Evolutionary conservation across 2,797 vertebrate species (phyloP), one percentile per base, ranked within the genome.

Genomic region (Anniella stebbinsi): DNA sequence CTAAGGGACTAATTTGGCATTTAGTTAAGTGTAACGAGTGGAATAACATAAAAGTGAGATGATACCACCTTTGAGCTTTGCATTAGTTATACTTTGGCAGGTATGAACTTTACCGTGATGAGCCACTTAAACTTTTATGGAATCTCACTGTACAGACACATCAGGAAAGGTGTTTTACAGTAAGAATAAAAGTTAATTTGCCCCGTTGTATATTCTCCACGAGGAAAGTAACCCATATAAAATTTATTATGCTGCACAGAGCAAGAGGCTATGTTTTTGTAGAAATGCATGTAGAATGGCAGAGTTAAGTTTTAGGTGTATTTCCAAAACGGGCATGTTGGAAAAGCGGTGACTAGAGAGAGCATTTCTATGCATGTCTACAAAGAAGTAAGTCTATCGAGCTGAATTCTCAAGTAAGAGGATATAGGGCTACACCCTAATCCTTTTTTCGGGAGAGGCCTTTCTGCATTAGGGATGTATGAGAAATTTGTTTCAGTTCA

Each of bases 11-110:
- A 87, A 51, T 41, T 76, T 92, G 87, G 28, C 84, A 77, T 92
- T 80, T 92, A 91, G 88, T 80, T 91, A 88, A 92, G 12, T 91
- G 2, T 15, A n/a, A 90, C 87, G 73, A 36, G 4, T 85, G n/a
- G 70, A 0, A 5, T 85, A 93, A 91, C 4, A 72, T 23, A 70
- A 38, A 80, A 84, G 45, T 70, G 25, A 73, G 86, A 86, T 90
- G 60, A 73, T 78, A 93, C 92, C 1, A 9, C 91, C 88, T 93
- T 89, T 84, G 45, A 95, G 63, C 30, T 94, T 93, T 92, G 86
- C 25, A 83, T 92, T 87, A 82, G 2, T 66, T 80, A 13, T 2
- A 8, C 5, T 86, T 45, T 91, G 48, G 90, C 88, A 92, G 60
- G 84, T 87, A 70, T 70, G 91, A 93, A 88, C 21, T 92, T 89